These are phyloP conservation scores for Hydra vulgaris DNA, from an alignment of 30 jellyfish, hydroid and myxozoan genomes.

Conservation along the genomic window DNA sequence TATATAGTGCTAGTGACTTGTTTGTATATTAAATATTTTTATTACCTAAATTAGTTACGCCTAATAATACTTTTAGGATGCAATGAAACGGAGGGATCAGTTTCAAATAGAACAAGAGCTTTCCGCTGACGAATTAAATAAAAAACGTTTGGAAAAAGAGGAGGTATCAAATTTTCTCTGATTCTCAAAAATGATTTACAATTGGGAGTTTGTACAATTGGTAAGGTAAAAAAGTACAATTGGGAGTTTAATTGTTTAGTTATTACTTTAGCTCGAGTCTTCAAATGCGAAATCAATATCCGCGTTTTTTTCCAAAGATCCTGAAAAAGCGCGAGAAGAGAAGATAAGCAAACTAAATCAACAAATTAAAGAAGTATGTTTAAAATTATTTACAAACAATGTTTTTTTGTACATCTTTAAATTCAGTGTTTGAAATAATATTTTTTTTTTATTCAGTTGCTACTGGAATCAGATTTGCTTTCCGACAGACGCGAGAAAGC, in stretches of 20 bases:
- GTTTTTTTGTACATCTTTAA: background rate
- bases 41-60: background rate
- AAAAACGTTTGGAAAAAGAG: slow-evolving; percentile 64
- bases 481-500: slow-evolving; percentile 83
- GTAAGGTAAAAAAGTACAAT: no score
- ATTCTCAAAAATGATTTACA: background rate
- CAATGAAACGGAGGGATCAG: slow-evolving; percentile 81
- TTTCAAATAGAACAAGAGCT: slow-evolving; percentile 88
- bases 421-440: no score
- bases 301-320: slow-evolving; percentile 87
- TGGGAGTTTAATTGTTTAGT: background rate
- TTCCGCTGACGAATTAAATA: slow-evolving; percentile 70
- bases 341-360: slow-evolving; percentile 55
- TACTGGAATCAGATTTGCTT: slow-evolving; percentile 65
- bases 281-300: slow-evolving; percentile 71
- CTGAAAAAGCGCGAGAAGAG: slow-evolving; percentile 87
- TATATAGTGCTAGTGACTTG: no score
- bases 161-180: slow-evolving; percentile 33
- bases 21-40: no score
- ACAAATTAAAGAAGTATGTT: slow-evolving; percentile 77
- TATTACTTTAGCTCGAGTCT: slow-evolving; percentile 32
- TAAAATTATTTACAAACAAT: background rate
- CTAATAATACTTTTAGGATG: slow-evolving; percentile 34
- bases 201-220: no score
- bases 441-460: slow-evolving; percentile 43